Base-by-base conservation (phyloP, 2,797 vertebrate genomes). In the Onychomys torridus region DNA sequence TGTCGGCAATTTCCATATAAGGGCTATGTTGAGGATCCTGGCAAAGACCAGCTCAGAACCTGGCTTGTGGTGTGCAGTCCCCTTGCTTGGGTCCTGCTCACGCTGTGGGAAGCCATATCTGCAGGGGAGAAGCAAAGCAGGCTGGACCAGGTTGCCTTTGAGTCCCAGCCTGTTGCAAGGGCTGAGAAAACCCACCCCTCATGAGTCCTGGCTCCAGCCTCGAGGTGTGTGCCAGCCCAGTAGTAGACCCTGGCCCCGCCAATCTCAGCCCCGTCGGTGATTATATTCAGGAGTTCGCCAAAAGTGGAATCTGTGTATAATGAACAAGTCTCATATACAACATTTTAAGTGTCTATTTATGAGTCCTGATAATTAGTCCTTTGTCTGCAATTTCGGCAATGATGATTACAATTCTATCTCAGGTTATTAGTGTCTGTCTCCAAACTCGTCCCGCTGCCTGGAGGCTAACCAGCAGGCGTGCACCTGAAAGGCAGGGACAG, bases 1-100 rank as follows among this genome's bases (percentile, higher is more conserved):
- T 99, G 99, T 99, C 98, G 98, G 99, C 98, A 97, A 98, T 98
- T 98, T 99, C 98, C 98, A 98, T 97, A 97, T 97, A 95, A 86
- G 97, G 98, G 97, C 98, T 98, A 98, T 59, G 91, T 97, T 98
- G 97, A 96, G 98, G 98, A 98, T 98, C 97, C 98, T 98, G 98
- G 98, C 98, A 98, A 95, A 98, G 98, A 97, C 98, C 97, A 92
- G 98, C 95, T 98, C 98, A 96, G 98, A 98, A 98, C 97, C 94
- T 97, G 87, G 94, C 95, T 92, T 98, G 98, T 98, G 97, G 93
- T 79, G 98, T 97, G 98, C 97, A 97, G 98, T 98, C 98, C 97
- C 98, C 98, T 98, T 9, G 81, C 96, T 98, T 96, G 91, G 97
- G 97, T 97, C 96, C 96, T 73, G 73, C 77, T 57, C 27, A 71